Evolutionary conservation across 2,797 vertebrate species (phyloP), one percentile per base, ranked within the genome.

Genomic region (Leptoclinus maculatus): DNA sequence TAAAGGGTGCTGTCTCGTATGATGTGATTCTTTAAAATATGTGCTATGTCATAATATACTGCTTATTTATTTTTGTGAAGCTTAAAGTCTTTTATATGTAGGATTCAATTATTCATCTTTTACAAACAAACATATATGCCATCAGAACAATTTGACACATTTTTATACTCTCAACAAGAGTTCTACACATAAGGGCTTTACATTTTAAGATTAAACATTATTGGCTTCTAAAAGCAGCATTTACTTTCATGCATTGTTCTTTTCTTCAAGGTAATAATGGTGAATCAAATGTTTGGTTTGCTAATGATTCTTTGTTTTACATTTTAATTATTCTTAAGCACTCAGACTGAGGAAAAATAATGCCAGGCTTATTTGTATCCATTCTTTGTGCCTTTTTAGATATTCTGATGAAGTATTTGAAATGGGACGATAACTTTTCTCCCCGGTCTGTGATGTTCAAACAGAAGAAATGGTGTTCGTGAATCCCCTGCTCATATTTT

Each of bases 351-450:
- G 67, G 45, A 8, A 58, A 60, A 49, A 25, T 5, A 36, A 49
- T 1, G 6, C 17, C 38, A 29, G 21, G 45, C 34, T 66, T 62
- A 25, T 80, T 76, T 66, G 6, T 64, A 32, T 63, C 43, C 3
- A 45, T 47, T n/a, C 13, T 65, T 41, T 81, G 69, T 77, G 39
- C 69, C 54, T 16, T 16, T 60, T 53, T 53, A 13, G 71, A 81
- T 68, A 41, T 60, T 68, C 62, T 70, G 23, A 38, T 70, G 23
- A 38, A 41, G 7, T 74, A 5, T 63, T 27, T 32, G 32, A 66
- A 72, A 71, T 63, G 23, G 68, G 67, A 56, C 7, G 11, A 34
- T 25, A 38, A 56, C 47, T 14, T 34, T 62, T 34, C 19, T 66
- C 19, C 21, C 25, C 8, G 3, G 6, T 53, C 34, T 32, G 10